Percentiles rank a stretch among this genome's conserved stretches.
phyloP scores from a whole-genome alignment of 1,140 invertebrate genomes.

The Mactra quadrangularis region DNA sequence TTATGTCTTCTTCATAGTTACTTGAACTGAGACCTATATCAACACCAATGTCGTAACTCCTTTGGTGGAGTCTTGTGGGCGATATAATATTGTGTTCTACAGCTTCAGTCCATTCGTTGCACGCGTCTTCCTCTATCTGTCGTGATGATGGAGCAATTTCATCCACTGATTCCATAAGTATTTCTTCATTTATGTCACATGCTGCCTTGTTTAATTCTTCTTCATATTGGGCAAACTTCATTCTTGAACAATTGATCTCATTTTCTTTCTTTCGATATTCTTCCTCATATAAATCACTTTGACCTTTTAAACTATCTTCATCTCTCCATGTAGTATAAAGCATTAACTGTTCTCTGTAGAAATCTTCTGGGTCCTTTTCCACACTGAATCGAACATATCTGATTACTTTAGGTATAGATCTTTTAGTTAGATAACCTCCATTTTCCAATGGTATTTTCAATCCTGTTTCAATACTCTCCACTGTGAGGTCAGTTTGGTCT shows the following conservation, averaged over 20 bases:
- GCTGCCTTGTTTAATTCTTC: background rate
- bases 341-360: conserved; percentile 64
- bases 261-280: conserved; percentile 12
- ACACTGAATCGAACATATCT: conserved; percentile 54
- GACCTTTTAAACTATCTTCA: conserved; percentile 18
- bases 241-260: background rate
- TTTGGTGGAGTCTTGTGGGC: too few species aligned
- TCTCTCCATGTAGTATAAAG: conserved; percentile 56
- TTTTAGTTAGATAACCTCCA: conserved; percentile 37
- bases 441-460: conserved; percentile 21
- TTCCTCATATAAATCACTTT: conserved; percentile 11
- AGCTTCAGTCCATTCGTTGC: too few species aligned
- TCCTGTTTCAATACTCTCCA: conserved; percentile 34
- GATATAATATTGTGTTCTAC: too few species aligned
- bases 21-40: conserved; percentile 28
- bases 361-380: conserved; percentile 56
- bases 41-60: conserved; percentile 26
- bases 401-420: conserved; percentile 46
- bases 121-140: conserved; percentile 56
- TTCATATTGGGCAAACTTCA: conserved; percentile 1
- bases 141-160: conserved; percentile 48
- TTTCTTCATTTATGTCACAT: conserved; percentile 27
- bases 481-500: conserved; percentile 46
- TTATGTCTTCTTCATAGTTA: conserved; percentile 18
- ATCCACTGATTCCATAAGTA: conserved; percentile 35